phyloP scores from a whole-genome alignment of 2,113 vertebrate genomes.

The Psilopogon haemacephalus region DNA sequence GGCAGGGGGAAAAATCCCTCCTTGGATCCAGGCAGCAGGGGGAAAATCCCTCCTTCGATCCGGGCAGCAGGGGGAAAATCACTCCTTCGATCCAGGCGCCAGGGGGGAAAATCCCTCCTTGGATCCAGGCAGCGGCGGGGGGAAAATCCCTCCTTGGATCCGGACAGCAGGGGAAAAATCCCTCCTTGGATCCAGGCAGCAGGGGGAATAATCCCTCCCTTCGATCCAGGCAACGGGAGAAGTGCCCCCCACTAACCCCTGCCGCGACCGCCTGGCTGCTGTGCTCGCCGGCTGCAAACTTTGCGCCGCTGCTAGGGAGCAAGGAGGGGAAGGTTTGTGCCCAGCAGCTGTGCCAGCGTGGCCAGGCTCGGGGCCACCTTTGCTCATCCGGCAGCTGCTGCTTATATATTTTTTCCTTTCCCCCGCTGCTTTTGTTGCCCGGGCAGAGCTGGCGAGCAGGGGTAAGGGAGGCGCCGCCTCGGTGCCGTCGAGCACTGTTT shows the following conservation, averaged over 20 bases:
- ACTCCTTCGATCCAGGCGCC: background rate
- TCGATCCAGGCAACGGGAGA: background rate
- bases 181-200: background rate
- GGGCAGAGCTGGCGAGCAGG: background rate
- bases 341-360: background rate
- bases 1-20: background rate
- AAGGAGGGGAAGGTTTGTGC: background rate
- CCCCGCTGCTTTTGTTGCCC: background rate
- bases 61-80: background rate
- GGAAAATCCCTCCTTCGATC: background rate
- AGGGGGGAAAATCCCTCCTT: too few species aligned
- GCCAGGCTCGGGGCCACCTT: fast-evolving
- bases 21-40: background rate
- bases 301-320: fast-evolving
- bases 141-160: background rate
- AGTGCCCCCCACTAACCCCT: fast-evolving
- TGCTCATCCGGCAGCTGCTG: background rate
- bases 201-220: background rate
- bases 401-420: too few species aligned
- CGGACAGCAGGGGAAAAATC: too few species aligned
- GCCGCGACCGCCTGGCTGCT: fast-evolving
- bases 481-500: background rate
- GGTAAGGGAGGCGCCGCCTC: background rate
- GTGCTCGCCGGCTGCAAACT: background rate
- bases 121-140: background rate